Base-by-base conservation (phyloP, 1,140 invertebrate species). In the Megathymus violae region DNA sequence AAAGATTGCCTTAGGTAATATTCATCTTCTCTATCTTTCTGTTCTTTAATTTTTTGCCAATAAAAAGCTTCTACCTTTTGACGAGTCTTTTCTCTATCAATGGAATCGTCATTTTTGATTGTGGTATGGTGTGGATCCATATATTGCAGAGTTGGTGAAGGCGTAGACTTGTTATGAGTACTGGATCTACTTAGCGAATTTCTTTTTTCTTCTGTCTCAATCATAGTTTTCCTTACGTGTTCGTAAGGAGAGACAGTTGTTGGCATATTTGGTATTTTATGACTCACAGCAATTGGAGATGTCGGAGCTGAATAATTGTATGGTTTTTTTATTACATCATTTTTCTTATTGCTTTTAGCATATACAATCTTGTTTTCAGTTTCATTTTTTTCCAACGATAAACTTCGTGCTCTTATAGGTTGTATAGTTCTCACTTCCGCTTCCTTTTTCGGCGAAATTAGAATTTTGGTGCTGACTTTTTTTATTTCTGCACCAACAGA, bases 21-120 rank as follows among this genome's bases (percentile, higher is more conserved):
- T 51, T 92, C 85, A 60, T 93, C 92, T 76, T 93, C 92, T 76
- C 91, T 89, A 46, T 91, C 78, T 76, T 93, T 93, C 34, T 93
- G 68, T 71, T 93, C 93, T 70, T 92, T 92, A 46, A 93, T 78
- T 78, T 93, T 92, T 69, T 93, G 91, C 93, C 93, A 93, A 62
- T 93, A 93, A 77, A 92, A 93, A 9, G 90, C 92, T 78, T 93
- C 93, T 0, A 93, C 91, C 76, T 88, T 92, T 74, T 92, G 91
- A 13, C 91, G 80, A 9, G 92, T 92, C 66, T 81, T 87, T 60
- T 85, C 80, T 78, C 80, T 85, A 56, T 81, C 78, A 3, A 65
- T 44, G 15, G 47, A 62, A 25, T 76, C 67, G 11, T 76, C 69
- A 4, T 47, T 19, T 54, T 71, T 82, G 0, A 38, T 63, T 47